Evolutionary conservation across 2,888 invertebrate genomes (phyloP), one percentile per base, ranked within the genome.

Genomic region (Esperia sulphurella): DNA sequence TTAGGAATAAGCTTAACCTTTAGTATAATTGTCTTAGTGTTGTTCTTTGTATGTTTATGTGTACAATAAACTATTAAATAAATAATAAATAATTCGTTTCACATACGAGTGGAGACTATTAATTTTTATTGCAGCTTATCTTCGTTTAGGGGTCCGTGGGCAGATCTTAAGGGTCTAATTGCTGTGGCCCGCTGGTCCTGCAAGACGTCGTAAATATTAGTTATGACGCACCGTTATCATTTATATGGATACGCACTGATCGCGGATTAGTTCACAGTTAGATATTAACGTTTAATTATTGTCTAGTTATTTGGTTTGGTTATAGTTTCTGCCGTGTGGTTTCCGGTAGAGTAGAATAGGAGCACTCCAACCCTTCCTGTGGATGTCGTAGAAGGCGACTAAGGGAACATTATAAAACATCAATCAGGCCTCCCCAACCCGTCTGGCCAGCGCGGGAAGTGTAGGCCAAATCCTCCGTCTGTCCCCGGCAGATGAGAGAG

Each of bases 181-280:
- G 59, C 54, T 5, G 33, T 46, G 46, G 1, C 44, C 50, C 52
- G 48, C 53, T 48, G 45, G 51, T 50, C 48, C 44, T 21, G 41
- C 38, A 47, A 54, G 50, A 53, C 51, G 51, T 52, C 59, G 49
- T 59, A 57, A 56, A 56, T 56, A 55, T 54, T 49, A 54, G 48
- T 59, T 54, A 55, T 57, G 44, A 43, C 46, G 39, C 6, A 7
- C 29, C 8, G 28, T 30, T 41, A 41, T 41, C 41, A 8, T n/a
- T n/a, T 21, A 21, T 29, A 41, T 8, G 41, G 41, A 29, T 29
- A 30, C 41, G 9, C 9, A 3, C 35, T 6, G 35, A 21, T 39
- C 14, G 7, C 39, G 39, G 39, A 14, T 39, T 39, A 39, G 39
- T 14, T 37, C 7, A 7, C 14, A 13, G 14, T 39, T 39, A 14